These are phyloP conservation scores for Zhengitettix transpicula DNA, from an alignment of 2,888 invertebrate species.

Conservation along the genomic window DNA sequence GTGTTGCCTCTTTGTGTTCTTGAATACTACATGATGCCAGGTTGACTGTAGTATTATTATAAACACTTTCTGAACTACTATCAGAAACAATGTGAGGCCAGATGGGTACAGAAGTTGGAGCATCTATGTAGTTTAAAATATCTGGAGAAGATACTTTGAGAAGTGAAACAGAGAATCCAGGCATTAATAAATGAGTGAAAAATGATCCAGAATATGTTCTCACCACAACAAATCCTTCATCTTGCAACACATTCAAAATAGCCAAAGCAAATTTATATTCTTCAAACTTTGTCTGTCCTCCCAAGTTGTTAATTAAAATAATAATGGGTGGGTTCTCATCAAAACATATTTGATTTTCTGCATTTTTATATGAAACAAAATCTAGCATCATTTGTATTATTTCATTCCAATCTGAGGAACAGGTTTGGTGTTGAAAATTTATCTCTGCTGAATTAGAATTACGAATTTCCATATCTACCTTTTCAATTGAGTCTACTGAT, in stretches of 20 bases:
- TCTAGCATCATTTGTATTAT: slow-evolving; percentile 1
- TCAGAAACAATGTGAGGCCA: slow-evolving; percentile 32
- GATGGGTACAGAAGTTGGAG: slow-evolving; percentile 35
- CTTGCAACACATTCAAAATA: slow-evolving; percentile 23
- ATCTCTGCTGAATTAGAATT: slow-evolving; percentile 38
- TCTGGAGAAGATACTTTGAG: slow-evolving; percentile 31
- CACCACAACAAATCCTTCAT: slow-evolving; percentile 3
- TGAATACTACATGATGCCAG: not conserved
- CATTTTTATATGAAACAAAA: slow-evolving; percentile 3
- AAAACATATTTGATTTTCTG: slow-evolving; percentile 2
- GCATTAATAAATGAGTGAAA: slow-evolving; percentile 61
- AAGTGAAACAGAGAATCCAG: slow-evolving; percentile 59
- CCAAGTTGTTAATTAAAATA: slow-evolving; percentile 61
- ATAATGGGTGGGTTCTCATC: slow-evolving; percentile 26
- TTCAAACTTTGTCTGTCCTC: slow-evolving; percentile 56
- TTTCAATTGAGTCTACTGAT: slow-evolving; percentile 24
- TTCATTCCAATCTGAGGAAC: slow-evolving; percentile 20
- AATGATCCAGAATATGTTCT: slow-evolving; percentile 21
- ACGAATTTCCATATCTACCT: slow-evolving; percentile 19
- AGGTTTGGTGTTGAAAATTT: slow-evolving; percentile 21
- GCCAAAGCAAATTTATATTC: slow-evolving; percentile 33
- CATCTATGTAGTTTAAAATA: slow-evolving; percentile 39
- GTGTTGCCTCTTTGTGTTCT: not conserved
- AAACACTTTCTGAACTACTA: not conserved
- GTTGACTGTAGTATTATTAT: not conserved